Evolutionary conservation across 1,140 invertebrate genomes (phyloP).

Genomic region (Pseudomyrmex gracilis): DNA sequence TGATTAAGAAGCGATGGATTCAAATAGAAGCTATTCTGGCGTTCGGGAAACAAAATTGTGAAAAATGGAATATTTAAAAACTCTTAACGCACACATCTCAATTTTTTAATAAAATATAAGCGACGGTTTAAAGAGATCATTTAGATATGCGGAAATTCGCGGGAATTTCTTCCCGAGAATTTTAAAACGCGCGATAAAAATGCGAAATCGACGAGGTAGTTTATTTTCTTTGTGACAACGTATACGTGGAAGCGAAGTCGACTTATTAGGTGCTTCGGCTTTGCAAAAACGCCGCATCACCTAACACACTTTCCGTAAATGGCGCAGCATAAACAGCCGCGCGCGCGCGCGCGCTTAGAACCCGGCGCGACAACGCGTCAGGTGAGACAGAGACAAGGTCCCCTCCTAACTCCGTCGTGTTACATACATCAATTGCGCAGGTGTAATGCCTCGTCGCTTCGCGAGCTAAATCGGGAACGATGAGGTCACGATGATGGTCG

Average conservation of each 20-base stretch:
- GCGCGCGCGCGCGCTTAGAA: too few species aligned
- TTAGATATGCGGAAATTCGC: not conserved
- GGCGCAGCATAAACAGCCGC: conserved; percentile 66
- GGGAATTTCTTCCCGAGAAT: not conserved
- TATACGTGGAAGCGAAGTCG: not conserved
- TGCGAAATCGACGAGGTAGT: not conserved
- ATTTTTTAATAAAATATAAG: not conserved
- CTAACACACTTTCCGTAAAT: conserved; percentile 76
- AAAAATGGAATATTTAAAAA: too few species aligned
- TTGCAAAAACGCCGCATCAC: conserved; percentile 71
- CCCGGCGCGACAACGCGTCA: conserved; percentile 44
- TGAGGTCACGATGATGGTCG: conserved; percentile 52
- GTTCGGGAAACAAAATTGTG: too few species aligned
- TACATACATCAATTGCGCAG: conserved; percentile 62
- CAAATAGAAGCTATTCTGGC: too few species aligned
- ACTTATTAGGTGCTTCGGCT: conserved; percentile 13
- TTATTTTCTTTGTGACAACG: conserved; percentile 16
- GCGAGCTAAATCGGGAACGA: conserved; percentile 40
- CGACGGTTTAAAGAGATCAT: not conserved
- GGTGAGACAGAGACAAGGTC: conserved; percentile 61
- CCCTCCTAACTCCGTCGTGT: conserved; percentile 37
- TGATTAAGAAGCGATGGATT: too few species aligned
- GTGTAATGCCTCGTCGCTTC: conserved; percentile 55
- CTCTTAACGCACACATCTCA: too few species aligned
- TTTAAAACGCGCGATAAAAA: conserved; percentile 3